A percentile compares a stretch with the other conserved stretches of the same genome.
phyloP scores from a whole-genome alignment of 2,113 vertebrate genomes.

The Sorex araneus region DNA sequence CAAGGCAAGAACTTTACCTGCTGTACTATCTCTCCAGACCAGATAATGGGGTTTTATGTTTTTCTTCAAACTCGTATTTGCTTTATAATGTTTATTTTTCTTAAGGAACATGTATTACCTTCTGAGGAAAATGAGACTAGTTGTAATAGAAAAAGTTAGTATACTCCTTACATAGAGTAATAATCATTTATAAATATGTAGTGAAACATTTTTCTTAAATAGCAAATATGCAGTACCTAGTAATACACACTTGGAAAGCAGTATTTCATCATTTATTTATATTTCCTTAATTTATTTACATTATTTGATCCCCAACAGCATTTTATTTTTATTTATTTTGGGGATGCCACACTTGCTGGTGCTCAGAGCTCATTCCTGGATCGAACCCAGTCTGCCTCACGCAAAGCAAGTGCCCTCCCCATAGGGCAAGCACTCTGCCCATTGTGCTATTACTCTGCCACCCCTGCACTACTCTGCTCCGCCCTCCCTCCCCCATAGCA shows the following conservation, averaged over 20 bases:
- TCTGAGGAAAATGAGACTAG: slow-evolving; percentile 1
- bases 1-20: no score
- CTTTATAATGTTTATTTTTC: slow-evolving; percentile 30
- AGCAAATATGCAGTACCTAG: slow-evolving; percentile 9
- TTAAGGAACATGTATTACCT: slow-evolving; percentile 15
- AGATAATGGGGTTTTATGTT: slow-evolving; percentile 56
- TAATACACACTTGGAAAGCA: not conserved
- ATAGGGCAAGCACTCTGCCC: no score
- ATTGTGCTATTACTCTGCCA: no score
- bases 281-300: slow-evolving; percentile 1
- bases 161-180: slow-evolving; percentile 18
- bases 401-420: no score
- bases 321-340: slow-evolving; percentile 57
- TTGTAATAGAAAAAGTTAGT: slow-evolving; percentile 43
- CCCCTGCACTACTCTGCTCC: no score
- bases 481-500: no score
- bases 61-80: slow-evolving; percentile 30
- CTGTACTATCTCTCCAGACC: no score
- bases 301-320: slow-evolving; percentile 15
- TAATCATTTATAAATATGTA: slow-evolving; percentile 30
- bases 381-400: no score
- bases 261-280: slow-evolving; percentile 50
- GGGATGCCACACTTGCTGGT: not conserved
- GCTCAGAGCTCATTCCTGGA: no score
- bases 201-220: slow-evolving; percentile 9